Evolutionary conservation across 2,113 vertebrate species (phyloP).

Genomic region (Pycnonotus jocosus): DNA sequence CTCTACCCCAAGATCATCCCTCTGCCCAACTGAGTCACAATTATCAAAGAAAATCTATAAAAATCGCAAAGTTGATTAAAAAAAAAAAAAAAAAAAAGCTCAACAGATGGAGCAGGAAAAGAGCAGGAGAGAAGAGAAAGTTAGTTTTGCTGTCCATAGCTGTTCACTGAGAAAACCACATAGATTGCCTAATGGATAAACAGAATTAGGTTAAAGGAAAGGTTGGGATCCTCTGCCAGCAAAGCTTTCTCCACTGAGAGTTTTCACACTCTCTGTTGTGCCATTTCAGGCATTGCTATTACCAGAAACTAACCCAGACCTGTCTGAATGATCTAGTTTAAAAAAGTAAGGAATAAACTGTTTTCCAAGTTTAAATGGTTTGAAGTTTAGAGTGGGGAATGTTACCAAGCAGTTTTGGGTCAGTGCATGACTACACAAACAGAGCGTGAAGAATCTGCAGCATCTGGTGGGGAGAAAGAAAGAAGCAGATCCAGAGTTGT

Average conservation of each 20-base stretch:
- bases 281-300: background rate
- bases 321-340: background rate
- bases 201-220: conserved; percentile 1
- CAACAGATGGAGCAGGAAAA: background rate
- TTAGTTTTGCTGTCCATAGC: background rate
- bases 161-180: background rate
- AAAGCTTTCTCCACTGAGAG: background rate
- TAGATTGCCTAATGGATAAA: background rate
- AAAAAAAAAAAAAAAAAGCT: background rate
- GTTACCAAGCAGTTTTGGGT: background rate
- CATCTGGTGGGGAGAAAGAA: background rate
- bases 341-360: background rate
- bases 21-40: background rate
- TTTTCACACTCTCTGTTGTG: background rate
- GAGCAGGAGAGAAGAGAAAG: background rate
- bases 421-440: background rate
- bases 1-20: background rate
- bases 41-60: background rate
- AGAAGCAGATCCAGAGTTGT: accelerated
- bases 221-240: background rate
- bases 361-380: background rate
- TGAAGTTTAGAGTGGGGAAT: background rate
- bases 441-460: background rate
- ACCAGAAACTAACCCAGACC: background rate
- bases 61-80: background rate